These are phyloP conservation scores for Holcopasites calliopsidis DNA, from an alignment of 1,140 invertebrate species.

Conservation along the genomic window DNA sequence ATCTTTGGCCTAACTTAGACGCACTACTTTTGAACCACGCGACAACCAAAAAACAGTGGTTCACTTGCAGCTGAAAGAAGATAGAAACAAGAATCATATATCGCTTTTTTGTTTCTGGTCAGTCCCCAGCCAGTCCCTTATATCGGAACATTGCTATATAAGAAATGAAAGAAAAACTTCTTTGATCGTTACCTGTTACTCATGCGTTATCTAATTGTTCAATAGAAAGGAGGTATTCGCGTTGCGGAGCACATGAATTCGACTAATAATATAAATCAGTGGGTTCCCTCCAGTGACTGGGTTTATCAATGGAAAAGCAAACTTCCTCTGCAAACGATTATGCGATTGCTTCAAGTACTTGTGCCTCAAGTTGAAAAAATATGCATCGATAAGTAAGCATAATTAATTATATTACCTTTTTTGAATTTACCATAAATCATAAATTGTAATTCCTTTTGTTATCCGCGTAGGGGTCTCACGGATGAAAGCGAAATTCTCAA, in stretches of 20 bases:
- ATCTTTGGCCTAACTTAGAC: no score
- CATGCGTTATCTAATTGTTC: constrained; percentile 6
- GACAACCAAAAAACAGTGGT: no score
- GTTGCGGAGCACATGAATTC: constrained; percentile 70
- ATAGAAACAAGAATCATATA: no score
- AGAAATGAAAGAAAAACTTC: no score
- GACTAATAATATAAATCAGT: constrained; percentile 77
- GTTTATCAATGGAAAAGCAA: constrained; percentile 98
- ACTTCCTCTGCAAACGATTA: constrained; percentile 98
- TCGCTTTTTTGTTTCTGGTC: no score
- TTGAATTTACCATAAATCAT: not conserved
- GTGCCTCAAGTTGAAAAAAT: constrained; percentile 99
- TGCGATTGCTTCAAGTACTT: constrained; percentile 98
- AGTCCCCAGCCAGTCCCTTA: no score
- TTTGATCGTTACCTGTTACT: not conserved
- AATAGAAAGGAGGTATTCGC: constrained; percentile 78
- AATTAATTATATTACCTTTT: constrained; percentile 23
- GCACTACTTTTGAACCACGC: no score
- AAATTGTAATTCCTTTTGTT: constrained; percentile 17
- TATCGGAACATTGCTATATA: no score
- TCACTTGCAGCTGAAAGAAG: no score
- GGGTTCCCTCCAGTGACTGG: constrained; percentile 96
- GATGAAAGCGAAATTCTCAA: constrained; percentile 99
- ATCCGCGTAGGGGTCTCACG: constrained; percentile 93
- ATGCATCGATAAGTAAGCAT: constrained; percentile 97